Evolutionary conservation across 2,888 invertebrate genomes (phyloP).

Genomic region (Germaria angustata): DNA sequence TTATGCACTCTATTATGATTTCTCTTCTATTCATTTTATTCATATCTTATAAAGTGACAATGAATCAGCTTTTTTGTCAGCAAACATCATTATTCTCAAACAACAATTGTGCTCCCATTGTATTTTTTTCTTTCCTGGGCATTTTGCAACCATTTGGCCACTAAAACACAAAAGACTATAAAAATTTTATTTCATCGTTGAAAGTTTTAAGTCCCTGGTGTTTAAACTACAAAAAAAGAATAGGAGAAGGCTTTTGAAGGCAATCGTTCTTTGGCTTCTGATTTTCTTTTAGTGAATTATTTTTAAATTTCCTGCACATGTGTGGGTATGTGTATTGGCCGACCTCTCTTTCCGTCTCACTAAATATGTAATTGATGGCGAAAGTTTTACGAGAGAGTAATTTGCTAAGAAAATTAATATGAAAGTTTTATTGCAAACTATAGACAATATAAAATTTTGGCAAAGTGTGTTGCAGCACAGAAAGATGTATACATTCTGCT

Average conservation of each 20-base stretch:
- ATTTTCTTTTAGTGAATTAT: neutral
- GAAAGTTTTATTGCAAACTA: too few relatives aligned
- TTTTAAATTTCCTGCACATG: neutral
- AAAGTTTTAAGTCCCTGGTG: constrained; percentile 27
- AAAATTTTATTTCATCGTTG: neutral
- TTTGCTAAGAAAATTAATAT: too few relatives aligned
- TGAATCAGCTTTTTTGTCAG: constrained; percentile 36
- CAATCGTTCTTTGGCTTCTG: neutral
- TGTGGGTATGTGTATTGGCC: neutral
- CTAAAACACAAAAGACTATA: constrained; percentile 5
- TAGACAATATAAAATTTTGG: too few relatives aligned
- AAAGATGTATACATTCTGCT: too few relatives aligned
- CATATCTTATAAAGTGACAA: constrained; percentile 10
- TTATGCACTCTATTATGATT: neutral
- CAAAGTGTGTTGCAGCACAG: too few relatives aligned
- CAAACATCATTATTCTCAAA: neutral
- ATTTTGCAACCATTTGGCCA: constrained; percentile 50
- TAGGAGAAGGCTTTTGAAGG: constrained; percentile 8
- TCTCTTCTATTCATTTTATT: neutral
- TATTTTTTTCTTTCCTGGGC: constrained; percentile 4
- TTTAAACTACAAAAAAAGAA: neutral
- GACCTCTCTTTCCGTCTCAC: neutral
- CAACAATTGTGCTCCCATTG: constrained; percentile 9
- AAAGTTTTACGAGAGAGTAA: too few relatives aligned
- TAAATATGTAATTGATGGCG: neutral